Evolutionary conservation across 2,888 invertebrate genomes (phyloP), one percentile per base, ranked within the genome.

Genomic region (Metellina segmentata): DNA sequence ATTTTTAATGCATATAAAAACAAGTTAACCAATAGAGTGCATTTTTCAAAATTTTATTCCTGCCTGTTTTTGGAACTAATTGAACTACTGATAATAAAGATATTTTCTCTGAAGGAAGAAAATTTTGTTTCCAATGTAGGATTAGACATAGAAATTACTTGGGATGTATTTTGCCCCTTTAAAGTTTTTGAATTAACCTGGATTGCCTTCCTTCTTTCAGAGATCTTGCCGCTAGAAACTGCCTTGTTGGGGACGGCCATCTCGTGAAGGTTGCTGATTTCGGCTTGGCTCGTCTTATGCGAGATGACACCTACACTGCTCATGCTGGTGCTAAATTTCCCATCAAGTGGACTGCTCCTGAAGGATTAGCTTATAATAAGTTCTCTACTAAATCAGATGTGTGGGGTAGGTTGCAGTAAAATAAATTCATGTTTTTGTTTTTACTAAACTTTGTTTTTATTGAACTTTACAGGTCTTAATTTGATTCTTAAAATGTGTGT

Each of bases 261-360:
- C 96, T 99, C 91, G 99, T 99, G 77, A 99, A 99, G 96, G 99
- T 99, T 90, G 99, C 99, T 16, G 99, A 99, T 96, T 99, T 99
- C 95, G 99, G 99, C 20, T 96, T 99, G 94, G 99, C 99, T 8
- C 96, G 99, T 86, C 96, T 99, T 93, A 99, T 99, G 98, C 96
- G 99, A 89, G 99, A 94, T 53, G 99, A 99, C 95, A 99, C 99
- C 0, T 99, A 99, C 95, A 99, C 99, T 70, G 99, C 99, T 74
- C 99, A 99, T 95, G 98, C 98, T 53, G 99, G 99, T 69, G 99
- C 99, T 94, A 99, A 99, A 96, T 99, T 99, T 96, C 99, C 99
- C 91, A 99, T 99, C 95, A 99, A 99, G 95, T 99, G 99, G 99
- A 99, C 99, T 20, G 99, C 99, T 83, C 99, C 99, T 16, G 99